These are phyloP conservation scores for Leptopilina myrica DNA, from an alignment of 2,888 invertebrate genomes.

Conservation along the genomic window DNA sequence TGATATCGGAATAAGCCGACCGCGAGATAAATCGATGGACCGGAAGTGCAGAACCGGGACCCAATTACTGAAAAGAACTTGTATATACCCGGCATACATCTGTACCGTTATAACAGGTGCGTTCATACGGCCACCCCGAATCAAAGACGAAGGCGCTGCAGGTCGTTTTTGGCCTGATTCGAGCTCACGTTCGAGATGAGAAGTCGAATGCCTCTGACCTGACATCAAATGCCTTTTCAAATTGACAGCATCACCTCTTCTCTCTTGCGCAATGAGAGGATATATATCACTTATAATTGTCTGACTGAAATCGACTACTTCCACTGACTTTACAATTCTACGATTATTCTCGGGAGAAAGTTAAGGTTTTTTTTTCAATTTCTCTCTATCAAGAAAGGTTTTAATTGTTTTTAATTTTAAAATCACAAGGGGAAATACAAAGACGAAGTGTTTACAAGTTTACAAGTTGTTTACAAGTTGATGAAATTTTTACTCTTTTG, in stretches of 20 bases:
- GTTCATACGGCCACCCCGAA: constrained; percentile 30
- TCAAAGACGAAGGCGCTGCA: constrained; percentile 9
- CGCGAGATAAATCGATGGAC: neutral
- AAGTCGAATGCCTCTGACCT: constrained; percentile 22
- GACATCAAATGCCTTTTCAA: neutral
- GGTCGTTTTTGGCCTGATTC: constrained; percentile 30
- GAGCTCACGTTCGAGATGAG: constrained; percentile 13
- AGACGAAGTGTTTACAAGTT: too few species aligned
- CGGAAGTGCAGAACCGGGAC: constrained; percentile 12
- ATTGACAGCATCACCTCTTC: neutral
- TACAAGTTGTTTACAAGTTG: too few species aligned
- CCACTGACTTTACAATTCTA: neutral
- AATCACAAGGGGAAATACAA: too few species aligned
- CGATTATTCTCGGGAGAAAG: neutral
- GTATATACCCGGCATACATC: constrained; percentile 14
- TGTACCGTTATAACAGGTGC: constrained; percentile 29
- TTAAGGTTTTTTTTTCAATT: neutral
- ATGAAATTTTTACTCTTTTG: too few species aligned
- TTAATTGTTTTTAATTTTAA: too few species aligned
- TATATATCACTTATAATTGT: neutral
- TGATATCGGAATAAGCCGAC: neutral
- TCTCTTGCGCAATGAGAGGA: neutral
- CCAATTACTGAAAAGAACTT: constrained; percentile 28
- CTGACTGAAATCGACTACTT: neutral
- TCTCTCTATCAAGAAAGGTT: too few species aligned